These are phyloP conservation scores for Onychomys leucogaster DNA, from an alignment of 2,797 vertebrate species.

Conservation along the genomic window DNA sequence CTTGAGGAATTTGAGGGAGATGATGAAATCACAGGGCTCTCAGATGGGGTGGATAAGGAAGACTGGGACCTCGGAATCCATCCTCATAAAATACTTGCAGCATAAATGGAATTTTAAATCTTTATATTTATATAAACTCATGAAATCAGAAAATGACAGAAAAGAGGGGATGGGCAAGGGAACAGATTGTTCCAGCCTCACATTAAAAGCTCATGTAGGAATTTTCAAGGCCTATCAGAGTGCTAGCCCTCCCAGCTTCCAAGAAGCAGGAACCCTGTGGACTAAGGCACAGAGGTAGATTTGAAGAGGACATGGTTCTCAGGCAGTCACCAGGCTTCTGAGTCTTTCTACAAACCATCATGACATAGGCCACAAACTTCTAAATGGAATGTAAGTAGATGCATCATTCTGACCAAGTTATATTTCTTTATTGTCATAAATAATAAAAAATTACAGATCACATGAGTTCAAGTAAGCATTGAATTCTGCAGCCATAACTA, in stretches of 20 bases:
- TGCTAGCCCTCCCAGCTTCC: neutral
- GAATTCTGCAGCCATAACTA: constrained; percentile 3
- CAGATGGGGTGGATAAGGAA: neutral
- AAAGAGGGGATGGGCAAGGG: neutral
- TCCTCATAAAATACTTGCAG: neutral
- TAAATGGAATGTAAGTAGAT: neutral
- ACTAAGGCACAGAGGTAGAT: neutral
- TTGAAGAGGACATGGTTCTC: neutral
- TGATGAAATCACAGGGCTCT: neutral
- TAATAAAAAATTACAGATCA: neutral
- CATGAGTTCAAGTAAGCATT: constrained; percentile 21
- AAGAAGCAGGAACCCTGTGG: neutral
- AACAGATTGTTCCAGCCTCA: neutral
- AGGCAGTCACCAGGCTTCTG: neutral
- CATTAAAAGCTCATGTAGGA: neutral
- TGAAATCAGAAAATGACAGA: neutral
- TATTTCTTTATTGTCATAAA: neutral
- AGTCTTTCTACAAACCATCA: neutral
- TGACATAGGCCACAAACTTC: neutral
- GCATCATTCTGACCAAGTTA: neutral
- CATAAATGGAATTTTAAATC: neutral
- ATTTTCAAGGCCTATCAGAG: constrained; percentile 37
- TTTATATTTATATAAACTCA: constrained; percentile 4
- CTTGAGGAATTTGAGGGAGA: neutral
- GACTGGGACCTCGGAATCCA: neutral